A percentile compares a stretch with the other conserved stretches of the same genome.
These are phyloP conservation scores for Pammene fasciana DNA, from an alignment of 2,888 invertebrate genomes.

Conservation along the genomic window DNA sequence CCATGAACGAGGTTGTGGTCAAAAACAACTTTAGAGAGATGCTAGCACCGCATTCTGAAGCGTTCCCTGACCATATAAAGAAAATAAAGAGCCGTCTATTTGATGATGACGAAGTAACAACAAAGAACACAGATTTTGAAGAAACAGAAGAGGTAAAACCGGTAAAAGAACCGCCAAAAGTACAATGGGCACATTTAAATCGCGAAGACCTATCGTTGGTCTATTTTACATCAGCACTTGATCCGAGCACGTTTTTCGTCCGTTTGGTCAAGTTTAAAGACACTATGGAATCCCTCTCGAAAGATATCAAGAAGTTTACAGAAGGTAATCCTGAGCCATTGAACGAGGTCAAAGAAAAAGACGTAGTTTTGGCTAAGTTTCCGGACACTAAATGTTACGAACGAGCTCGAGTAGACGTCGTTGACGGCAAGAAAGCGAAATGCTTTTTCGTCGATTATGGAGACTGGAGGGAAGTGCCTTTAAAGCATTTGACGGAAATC, in stretches of 20 bases:
- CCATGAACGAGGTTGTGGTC: slow-evolving; percentile 76
- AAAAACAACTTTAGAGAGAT: slow-evolving; percentile 82
- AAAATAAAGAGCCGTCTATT: slow-evolving; percentile 59
- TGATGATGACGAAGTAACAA: slow-evolving; percentile 55
- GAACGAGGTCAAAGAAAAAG: slow-evolving; percentile 60
- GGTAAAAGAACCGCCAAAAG: slow-evolving; percentile 48
- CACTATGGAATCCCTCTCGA: slow-evolving; percentile 63
- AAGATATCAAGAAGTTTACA: slow-evolving; percentile 69
- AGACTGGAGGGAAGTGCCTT: slow-evolving; percentile 73
- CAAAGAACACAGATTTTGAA: slow-evolving; percentile 42
- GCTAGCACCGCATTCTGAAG: slow-evolving; percentile 65
- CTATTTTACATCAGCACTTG: slow-evolving; percentile 70
- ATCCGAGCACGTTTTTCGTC: slow-evolving; percentile 78
- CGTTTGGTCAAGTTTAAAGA: slow-evolving; percentile 74
- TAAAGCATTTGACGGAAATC: slow-evolving; percentile 72
- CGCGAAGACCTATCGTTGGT: slow-evolving; percentile 65
- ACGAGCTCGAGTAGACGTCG: slow-evolving; percentile 73
- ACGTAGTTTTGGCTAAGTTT: slow-evolving; percentile 79
- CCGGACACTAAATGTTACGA: slow-evolving; percentile 70
- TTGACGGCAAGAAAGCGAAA: slow-evolving; percentile 67
- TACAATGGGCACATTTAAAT: slow-evolving; percentile 80
- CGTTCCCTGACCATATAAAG: slow-evolving; percentile 76
- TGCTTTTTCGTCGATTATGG: slow-evolving; percentile 87
- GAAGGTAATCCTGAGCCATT: slow-evolving; percentile 51
- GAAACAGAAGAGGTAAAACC: slow-evolving; percentile 46